A percentile compares a stretch with the other conserved stretches of the same genome.
Evolutionary conservation across 1,140 invertebrate species (phyloP).

Genomic region (Drosophila pseudoananassae): DNA sequence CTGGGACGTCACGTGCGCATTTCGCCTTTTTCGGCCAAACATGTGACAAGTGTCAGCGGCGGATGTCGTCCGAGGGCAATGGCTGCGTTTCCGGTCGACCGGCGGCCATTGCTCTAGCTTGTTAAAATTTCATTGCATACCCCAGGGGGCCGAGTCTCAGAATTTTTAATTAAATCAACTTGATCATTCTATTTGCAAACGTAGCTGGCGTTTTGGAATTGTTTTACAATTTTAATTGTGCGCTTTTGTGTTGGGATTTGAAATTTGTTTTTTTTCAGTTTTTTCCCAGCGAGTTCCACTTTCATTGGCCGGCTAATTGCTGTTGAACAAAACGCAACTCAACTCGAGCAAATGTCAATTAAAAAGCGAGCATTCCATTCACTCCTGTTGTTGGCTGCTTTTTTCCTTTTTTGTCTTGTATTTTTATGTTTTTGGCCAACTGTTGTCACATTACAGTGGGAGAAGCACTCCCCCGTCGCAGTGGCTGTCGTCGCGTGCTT

Average conservation of each 20-base stretch:
- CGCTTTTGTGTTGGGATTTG: conserved; percentile 18
- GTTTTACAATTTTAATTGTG: conserved; percentile 55
- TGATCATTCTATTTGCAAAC: conserved; percentile 55
- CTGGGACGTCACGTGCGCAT: conserved; percentile 46
- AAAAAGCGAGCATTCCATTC: conserved; percentile 70
- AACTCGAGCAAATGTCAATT: conserved; percentile 77
- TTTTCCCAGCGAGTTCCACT: conserved; percentile 16
- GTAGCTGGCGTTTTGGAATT: conserved; percentile 49
- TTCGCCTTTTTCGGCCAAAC: conserved; percentile 45
- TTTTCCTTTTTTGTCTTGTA: conserved; percentile 25
- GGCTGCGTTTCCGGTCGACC: conserved; percentile 50
- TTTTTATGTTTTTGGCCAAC: conserved; percentile 45
- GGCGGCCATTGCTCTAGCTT: conserved; percentile 60
- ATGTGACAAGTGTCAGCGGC: conserved; percentile 78
- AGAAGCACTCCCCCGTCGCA: conserved; percentile 60
- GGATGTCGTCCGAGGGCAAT: conserved; percentile 41
- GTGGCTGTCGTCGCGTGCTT: conserved; percentile 51
- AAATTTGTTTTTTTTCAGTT: not conserved
- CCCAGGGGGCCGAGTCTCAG: conserved; percentile 39
- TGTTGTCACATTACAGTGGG: conserved; percentile 77
- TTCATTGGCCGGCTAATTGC: conserved; percentile 59
- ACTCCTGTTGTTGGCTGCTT: conserved; percentile 33
- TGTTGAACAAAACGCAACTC: conserved; percentile 63
- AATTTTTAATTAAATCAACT: conserved; percentile 81
- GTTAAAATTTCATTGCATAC: conserved; percentile 66